A percentile compares a stretch with the other conserved stretches of the same genome.
These are phyloP conservation scores for Cercopithecus mona DNA, from an alignment of 2,113 vertebrate species.

Conservation along the genomic window DNA sequence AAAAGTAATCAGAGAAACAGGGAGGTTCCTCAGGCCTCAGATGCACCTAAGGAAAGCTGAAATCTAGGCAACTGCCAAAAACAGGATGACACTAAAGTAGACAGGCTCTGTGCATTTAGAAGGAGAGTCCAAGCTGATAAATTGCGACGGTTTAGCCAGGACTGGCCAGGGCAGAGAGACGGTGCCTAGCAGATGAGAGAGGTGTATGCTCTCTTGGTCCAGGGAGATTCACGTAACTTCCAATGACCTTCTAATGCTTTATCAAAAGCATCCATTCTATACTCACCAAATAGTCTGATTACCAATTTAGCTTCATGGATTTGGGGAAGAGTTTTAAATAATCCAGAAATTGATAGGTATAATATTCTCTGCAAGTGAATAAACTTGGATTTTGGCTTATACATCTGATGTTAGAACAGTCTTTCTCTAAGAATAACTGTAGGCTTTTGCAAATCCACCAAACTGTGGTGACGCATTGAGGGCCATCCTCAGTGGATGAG, in stretches of 20 bases:
- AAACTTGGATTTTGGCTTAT: neutral
- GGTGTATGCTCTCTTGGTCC: rapidly evolving
- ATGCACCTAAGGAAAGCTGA: neutral
- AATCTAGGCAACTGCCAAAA: neutral
- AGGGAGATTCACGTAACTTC: neutral
- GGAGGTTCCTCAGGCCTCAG: neutral
- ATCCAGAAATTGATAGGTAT: neutral
- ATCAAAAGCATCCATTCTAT: neutral
- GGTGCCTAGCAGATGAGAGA: neutral
- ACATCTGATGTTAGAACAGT: neutral
- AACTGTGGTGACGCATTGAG: neutral
- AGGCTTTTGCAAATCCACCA: neutral
- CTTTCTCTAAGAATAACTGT: neutral
- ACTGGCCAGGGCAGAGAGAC: neutral
- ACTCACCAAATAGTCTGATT: neutral
- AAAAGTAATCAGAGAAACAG: neutral
- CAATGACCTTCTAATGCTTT: neutral
- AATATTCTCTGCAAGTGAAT: neutral
- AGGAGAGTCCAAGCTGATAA: neutral
- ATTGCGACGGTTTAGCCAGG: neutral
- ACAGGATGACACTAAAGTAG: neutral
- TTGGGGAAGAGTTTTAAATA: neutral
- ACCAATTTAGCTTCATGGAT: neutral
- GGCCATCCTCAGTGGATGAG: neutral
- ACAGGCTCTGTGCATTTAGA: neutral